These are phyloP conservation scores for Portevinia maculata DNA, from an alignment of 2,888 invertebrate genomes.

Conservation along the genomic window DNA sequence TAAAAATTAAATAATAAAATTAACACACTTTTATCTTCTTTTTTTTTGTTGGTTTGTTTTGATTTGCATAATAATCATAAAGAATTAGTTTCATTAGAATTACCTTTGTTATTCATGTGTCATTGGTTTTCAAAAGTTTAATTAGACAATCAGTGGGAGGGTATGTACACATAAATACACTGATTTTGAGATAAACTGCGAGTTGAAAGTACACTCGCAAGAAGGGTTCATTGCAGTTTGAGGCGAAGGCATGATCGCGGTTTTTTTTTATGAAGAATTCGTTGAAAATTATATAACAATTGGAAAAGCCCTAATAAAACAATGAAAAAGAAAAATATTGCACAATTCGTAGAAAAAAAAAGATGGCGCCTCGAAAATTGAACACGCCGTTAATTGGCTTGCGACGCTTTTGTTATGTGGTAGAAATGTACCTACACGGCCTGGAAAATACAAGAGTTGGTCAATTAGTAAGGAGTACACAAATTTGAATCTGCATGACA, in stretches of 20 bases:
- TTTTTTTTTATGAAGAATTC: not conserved
- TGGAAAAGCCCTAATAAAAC: not conserved
- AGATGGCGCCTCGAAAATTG: not conserved
- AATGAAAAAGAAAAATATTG: not conserved
- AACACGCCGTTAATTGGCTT: too few species aligned
- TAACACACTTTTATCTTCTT: slow-evolving; percentile 1
- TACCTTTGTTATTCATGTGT: slow-evolving; percentile 24
- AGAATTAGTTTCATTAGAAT: slow-evolving; percentile 21
- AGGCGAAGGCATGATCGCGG: not conserved
- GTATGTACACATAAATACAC: slow-evolving; percentile 43
- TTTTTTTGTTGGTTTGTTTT: not conserved
- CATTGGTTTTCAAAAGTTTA: slow-evolving; percentile 31
- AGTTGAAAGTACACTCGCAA: slow-evolving; percentile 15
- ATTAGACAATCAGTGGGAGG: slow-evolving; percentile 25
- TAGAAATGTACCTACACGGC: too few species aligned
- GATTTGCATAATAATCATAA: not conserved
- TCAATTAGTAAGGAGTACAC: too few species aligned
- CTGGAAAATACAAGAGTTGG: too few species aligned
- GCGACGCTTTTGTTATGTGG: too few species aligned
- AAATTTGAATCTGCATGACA: too few species aligned
- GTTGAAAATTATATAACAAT: too few species aligned
- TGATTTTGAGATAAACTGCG: slow-evolving; percentile 31
- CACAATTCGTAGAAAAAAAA: not conserved
- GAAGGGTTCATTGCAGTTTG: not conserved
- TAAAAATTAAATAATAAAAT: slow-evolving; percentile 14